These are phyloP conservation scores for Nymphalis c-album DNA, from an alignment of 2,888 invertebrate genomes.

Conservation along the genomic window DNA sequence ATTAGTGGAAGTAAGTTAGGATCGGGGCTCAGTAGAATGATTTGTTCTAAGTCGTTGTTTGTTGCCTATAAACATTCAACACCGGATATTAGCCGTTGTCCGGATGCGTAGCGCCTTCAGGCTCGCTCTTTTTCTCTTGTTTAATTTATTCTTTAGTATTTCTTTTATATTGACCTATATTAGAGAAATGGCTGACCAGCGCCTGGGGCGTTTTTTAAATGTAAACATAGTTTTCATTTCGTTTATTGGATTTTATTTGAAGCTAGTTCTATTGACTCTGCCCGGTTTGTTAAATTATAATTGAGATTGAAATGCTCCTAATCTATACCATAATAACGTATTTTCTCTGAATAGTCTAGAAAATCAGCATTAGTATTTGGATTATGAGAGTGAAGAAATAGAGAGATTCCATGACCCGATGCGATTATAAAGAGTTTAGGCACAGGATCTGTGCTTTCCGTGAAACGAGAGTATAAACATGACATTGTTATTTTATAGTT, in stretches of 20 bases:
- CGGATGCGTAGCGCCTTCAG: slow-evolving; percentile 60
- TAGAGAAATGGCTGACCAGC: slow-evolving; percentile 23
- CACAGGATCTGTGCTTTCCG: too few species aligned
- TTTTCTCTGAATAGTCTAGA: too few species aligned
- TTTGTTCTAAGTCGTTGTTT: slow-evolving; percentile 68
- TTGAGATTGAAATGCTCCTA: too few species aligned
- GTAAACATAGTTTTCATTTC: not conserved
- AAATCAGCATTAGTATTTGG: too few species aligned
- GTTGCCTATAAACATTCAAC: slow-evolving; percentile 65
- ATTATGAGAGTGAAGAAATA: too few species aligned
- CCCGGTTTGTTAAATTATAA: too few species aligned
- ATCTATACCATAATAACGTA: too few species aligned
- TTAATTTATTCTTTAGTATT: slow-evolving; percentile 35
- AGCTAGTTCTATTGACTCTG: not conserved
- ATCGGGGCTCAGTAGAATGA: slow-evolving; percentile 54
- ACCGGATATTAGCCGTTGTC: slow-evolving; percentile 73
- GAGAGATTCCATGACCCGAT: too few species aligned
- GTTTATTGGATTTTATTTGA: not conserved
- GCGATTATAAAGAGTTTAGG: too few species aligned
- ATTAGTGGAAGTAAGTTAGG: slow-evolving; percentile 63
- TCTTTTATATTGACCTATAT: slow-evolving; percentile 29
- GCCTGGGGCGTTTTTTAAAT: slow-evolving; percentile 12
- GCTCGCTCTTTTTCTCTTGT: slow-evolving; percentile 32
- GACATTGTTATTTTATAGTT: too few species aligned
- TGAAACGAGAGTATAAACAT: too few species aligned